phyloP scores from a whole-genome alignment of 2,113 vertebrate species.

The Maylandia zebra region DNA sequence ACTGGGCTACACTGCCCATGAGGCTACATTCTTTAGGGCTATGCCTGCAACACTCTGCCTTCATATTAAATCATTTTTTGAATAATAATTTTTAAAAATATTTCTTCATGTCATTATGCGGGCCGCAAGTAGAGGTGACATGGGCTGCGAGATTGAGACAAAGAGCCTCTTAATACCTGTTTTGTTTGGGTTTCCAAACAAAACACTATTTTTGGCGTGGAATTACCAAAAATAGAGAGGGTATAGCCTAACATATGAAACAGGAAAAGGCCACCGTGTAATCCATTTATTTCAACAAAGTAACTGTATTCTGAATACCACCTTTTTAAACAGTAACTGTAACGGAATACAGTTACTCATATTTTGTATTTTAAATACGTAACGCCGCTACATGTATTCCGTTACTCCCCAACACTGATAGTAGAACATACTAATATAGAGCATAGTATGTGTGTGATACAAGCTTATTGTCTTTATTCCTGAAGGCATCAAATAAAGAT shows the following conservation, averaged over 20 bases:
- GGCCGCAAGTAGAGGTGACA: too few species aligned
- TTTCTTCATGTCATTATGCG: too few species aligned
- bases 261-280: accelerated
- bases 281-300: not conserved
- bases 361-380: not conserved
- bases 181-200: not conserved
- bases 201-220: too few species aligned
- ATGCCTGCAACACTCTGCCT: not conserved
- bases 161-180: too few species aligned
- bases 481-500: not conserved
- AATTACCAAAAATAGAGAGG: not conserved
- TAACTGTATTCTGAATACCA: not conserved
- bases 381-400: not conserved
- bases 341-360: not conserved
- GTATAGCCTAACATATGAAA: not conserved
- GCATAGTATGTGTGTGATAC: accelerated
- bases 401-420: not conserved
- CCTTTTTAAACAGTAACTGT: not conserved
- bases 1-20: not conserved
- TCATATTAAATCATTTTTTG: too few species aligned
- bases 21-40: not conserved
- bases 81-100: accelerated
- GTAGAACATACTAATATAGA: not conserved
- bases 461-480: not conserved
- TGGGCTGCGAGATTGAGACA: accelerated